Percentiles rank a stretch among this genome's conserved stretches.
Conservation (phyloP, 2,888 invertebrate genomes). For the Amiota minor region DNA sequence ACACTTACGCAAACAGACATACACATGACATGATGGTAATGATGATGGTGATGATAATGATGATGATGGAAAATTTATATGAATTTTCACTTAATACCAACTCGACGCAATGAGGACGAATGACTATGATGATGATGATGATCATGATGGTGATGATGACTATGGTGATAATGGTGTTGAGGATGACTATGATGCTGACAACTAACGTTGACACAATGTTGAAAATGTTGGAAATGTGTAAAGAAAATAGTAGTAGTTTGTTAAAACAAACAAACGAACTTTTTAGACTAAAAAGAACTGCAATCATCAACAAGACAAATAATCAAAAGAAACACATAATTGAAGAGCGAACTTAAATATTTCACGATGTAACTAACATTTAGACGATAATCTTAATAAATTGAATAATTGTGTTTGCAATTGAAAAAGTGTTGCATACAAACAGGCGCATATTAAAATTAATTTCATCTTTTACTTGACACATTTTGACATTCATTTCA, state of each 20-base stretch:
- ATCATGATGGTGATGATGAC: conserved; percentile 35
- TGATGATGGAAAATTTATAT: conserved; percentile 48
- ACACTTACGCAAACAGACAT: background rate
- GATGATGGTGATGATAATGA: too few species aligned
- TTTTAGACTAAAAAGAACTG: too few species aligned
- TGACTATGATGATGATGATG: conserved; percentile 30
- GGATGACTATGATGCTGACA: conserved; percentile 39
- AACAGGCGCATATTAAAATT: background rate
- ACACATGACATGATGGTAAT: too few species aligned
- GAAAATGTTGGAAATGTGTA: conserved; percentile 1
- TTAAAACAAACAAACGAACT: too few species aligned
- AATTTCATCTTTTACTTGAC: background rate
- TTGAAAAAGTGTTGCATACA: background rate
- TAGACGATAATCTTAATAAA: too few species aligned
- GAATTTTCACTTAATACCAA: conserved; percentile 37
- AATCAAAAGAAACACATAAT: too few species aligned
- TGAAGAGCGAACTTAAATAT: too few species aligned
- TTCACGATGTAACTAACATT: too few species aligned
- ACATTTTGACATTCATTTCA: conserved; percentile 3
- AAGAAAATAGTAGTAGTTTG: conserved; percentile 2
- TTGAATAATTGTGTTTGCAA: too few species aligned
- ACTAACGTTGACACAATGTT: conserved; percentile 2
- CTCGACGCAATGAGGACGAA: conserved; percentile 44
- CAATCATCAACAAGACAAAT: too few species aligned
- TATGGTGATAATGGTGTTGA: conserved; percentile 34